These are phyloP conservation scores for Alethe castanea DNA, from an alignment of 2,113 vertebrate genomes.

Conservation along the genomic window DNA sequence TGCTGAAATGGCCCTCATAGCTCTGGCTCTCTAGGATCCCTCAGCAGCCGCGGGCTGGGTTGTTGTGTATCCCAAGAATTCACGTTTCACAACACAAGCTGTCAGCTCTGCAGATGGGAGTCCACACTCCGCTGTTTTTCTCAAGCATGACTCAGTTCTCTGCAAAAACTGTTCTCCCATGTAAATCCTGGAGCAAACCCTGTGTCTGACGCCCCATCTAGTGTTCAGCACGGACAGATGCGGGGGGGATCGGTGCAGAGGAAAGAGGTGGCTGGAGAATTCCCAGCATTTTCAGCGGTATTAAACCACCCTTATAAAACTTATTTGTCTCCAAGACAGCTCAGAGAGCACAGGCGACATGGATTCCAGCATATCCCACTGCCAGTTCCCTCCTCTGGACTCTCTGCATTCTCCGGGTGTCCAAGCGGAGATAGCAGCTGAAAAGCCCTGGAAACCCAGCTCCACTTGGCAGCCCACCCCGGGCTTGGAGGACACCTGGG, in stretches of 20 bases:
- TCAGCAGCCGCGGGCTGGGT: neutral
- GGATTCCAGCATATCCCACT: neutral
- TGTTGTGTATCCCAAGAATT: neutral
- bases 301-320: neutral
- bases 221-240: neutral
- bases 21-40: neutral
- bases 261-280: neutral
- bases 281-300: neutral
- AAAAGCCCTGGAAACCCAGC: neutral
- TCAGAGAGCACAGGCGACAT: neutral
- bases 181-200: neutral
- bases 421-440: rapidly evolving
- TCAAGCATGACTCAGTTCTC: neutral
- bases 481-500: neutral
- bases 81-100: neutral
- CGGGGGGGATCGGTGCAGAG: neutral
- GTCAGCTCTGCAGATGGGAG: neutral
- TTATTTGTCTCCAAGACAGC: neutral
- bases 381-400: neutral
- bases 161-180: neutral
- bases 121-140: neutral
- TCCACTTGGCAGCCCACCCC: neutral
- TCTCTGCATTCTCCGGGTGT: neutral
- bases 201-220: constrained; percentile 36
- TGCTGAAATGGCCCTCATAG: neutral